Evolutionary conservation across 35 echinoderm and acorn worm species (phyloP), one percentile per base, ranked within the genome.

Genomic region (Ophiothrix spiculata): DNA sequence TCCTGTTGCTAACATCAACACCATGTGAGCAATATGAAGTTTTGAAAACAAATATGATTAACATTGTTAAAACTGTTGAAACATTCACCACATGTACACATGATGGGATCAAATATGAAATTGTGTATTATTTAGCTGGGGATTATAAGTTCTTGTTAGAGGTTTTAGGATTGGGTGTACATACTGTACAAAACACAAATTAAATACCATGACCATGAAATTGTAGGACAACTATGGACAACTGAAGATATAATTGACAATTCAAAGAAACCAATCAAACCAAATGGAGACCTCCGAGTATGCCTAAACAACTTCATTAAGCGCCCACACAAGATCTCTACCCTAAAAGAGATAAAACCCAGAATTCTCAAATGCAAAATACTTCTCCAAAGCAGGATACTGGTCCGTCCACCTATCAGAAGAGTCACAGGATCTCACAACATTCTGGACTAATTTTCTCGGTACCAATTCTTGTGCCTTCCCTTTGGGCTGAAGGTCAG

Each of bases 21-120:
- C n/a, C n/a, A n/a, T n/a, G n/a, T n/a, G 83, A 85, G 75, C 38
- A 85, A 38, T 85, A 85, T 85, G 56, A 73, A 15, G 19, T 38
- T 15, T 38, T 85, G 37, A 85, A 85, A 75, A 0, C 16, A 56
- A 56, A 85, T 85, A 56, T 85, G 15, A 35, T 19, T 36, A 64
- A 85, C 39, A 37, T 85, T 37, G 83, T 85, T 0, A 13, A 25
- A 35, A 64, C 35, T 75, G 60, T 85, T 0, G 37, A 40, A 31
- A 74, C 56, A 4, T 85, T 75, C 46, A 83, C 39, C 23, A 25
- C 33, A 31, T 32, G 14, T 63, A 25, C 38, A 34, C 21, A 56
- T 13, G 36, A 56, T 37, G 45, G 45, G 56, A 35, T 83, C 11
- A 39, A 31, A 2, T 83, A 56, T 83, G 54, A 83, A 39, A 83